Evolutionary conservation across 1,140 invertebrate genomes (phyloP).

Genomic region (Zaprionus tsacasi): DNA sequence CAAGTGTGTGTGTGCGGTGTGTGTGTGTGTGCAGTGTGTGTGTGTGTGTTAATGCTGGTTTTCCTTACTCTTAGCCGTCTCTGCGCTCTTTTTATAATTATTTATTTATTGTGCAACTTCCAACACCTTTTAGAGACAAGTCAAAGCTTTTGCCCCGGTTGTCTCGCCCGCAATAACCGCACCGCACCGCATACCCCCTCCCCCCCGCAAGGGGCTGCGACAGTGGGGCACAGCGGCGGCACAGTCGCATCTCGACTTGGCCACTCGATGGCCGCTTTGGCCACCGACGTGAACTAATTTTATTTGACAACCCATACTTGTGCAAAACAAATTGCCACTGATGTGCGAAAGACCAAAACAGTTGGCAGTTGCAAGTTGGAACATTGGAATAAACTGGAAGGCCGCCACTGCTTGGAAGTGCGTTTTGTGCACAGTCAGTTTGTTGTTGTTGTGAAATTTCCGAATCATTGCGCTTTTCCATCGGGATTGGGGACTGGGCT

Average conservation of each 20-base stretch:
- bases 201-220: neutral
- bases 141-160: constrained; percentile 69
- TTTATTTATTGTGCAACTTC: constrained; percentile 84
- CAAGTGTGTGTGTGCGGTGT: neutral
- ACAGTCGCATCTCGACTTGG: constrained; percentile 60
- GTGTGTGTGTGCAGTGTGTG: constrained; percentile 11
- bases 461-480: constrained; percentile 81
- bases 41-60: constrained; percentile 34
- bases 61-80: constrained; percentile 32
- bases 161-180: constrained; percentile 23
- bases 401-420: constrained; percentile 7
- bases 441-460: constrained; percentile 70
- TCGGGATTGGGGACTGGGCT: constrained; percentile 1
- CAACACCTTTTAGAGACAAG: constrained; percentile 83
- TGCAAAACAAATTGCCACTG: constrained; percentile 84
- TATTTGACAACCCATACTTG: constrained; percentile 84
- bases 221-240: constrained; percentile 40
- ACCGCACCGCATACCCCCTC: constrained; percentile 14
- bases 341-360: constrained; percentile 83
- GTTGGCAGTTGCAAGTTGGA: constrained; percentile 57
- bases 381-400: constrained; percentile 4
- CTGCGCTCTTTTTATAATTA: constrained; percentile 69
- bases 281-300: constrained; percentile 80
- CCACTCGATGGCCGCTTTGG: constrained; percentile 59
- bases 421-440: constrained; percentile 5